Conservation (phyloP, 2,113 vertebrate species). For the Microcebus ravelobensis region DNA sequence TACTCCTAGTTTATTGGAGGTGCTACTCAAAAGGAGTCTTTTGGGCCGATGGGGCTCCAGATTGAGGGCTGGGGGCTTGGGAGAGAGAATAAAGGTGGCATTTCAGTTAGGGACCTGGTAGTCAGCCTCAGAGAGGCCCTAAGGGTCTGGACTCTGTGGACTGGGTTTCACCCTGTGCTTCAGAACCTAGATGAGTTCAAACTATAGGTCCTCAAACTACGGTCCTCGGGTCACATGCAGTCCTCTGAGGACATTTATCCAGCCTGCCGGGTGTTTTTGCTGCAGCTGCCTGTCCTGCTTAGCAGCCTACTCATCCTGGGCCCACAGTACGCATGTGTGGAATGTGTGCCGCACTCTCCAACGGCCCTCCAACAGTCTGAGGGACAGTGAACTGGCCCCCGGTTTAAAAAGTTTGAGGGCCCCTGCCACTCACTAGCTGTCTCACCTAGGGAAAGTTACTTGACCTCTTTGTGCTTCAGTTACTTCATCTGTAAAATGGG, state of each 20-base stretch:
- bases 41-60: background rate
- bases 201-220: no score
- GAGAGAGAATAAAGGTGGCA: background rate
- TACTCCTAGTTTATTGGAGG: background rate
- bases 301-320: no score
- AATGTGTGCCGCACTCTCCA: no score
- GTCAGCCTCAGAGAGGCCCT: background rate
- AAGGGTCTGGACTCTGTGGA: background rate
- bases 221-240: no score
- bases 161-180: background rate
- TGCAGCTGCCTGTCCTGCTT: no score
- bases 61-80: background rate
- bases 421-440: background rate
- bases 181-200: background rate
- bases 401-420: no score
- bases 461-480: background rate
- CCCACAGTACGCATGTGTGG: no score
- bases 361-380: no score
- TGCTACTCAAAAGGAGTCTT: background rate
- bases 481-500: background rate
- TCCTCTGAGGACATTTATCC: no score
- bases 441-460: background rate
- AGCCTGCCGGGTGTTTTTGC: no score
- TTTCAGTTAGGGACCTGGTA: background rate
- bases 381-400: no score